Evolutionary conservation across 2,888 invertebrate species (phyloP).

Genomic region (Patella caerulea): DNA sequence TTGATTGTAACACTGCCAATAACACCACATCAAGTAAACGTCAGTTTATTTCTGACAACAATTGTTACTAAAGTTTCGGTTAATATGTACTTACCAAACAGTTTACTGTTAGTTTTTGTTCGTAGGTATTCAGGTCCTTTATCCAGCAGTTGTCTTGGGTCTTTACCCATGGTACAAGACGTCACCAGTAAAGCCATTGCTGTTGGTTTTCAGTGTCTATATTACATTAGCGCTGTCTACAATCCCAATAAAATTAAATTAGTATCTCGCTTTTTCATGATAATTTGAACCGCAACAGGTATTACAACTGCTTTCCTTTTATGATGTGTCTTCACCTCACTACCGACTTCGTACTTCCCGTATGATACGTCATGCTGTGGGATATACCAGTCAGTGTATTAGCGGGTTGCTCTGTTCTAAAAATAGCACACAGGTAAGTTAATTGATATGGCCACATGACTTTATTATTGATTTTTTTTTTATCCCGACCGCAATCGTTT

Average conservation of each 20-base stretch:
- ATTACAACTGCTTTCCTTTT: too few relatives aligned
- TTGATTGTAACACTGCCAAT: too few relatives aligned
- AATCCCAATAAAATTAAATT: too few relatives aligned
- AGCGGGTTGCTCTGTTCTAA: neutral
- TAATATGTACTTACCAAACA: slow-evolving; percentile 42
- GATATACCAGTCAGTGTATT: neutral
- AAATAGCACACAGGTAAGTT: neutral
- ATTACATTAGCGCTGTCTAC: too few relatives aligned
- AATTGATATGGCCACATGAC: neutral
- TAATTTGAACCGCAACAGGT: too few relatives aligned
- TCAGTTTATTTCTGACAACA: too few relatives aligned
- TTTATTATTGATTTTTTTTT: neutral
- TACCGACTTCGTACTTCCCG: too few relatives aligned
- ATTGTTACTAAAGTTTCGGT: neutral
- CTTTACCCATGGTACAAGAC: slow-evolving; percentile 44
- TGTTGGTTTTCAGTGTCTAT: too few relatives aligned
- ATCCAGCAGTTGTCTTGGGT: slow-evolving; percentile 42
- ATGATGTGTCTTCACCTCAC: too few relatives aligned
- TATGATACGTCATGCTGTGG: slow-evolving; percentile 3
- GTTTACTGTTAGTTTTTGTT: slow-evolving; percentile 39
- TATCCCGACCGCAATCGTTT: too few relatives aligned
- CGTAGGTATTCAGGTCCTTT: slow-evolving; percentile 50
- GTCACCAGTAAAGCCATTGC: slow-evolving; percentile 46
- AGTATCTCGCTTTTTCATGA: too few relatives aligned
- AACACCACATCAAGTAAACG: too few relatives aligned